Conservation (phyloP, 2,888 invertebrate species). For the Ernsta delagoae region DNA sequence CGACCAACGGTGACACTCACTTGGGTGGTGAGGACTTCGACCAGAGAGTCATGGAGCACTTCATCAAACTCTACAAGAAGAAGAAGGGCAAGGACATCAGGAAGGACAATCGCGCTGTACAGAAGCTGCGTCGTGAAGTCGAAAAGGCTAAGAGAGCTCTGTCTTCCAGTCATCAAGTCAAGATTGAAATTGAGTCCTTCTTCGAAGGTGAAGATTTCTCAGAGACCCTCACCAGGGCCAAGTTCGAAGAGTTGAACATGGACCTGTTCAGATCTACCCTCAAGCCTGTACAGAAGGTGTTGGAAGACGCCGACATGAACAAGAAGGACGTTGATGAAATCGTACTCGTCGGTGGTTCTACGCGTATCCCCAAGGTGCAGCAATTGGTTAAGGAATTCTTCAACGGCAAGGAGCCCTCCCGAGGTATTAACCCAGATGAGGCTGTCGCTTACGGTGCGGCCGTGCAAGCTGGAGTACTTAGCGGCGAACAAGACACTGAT, state of each 20-base stretch:
- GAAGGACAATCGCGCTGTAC: slow-evolving; percentile 97
- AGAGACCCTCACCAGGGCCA: slow-evolving; percentile 98
- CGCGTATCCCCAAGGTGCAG: slow-evolving; percentile 99
- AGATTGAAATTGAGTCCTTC: slow-evolving; percentile 99
- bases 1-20: slow-evolving; percentile 98
- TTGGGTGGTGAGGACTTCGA: slow-evolving; percentile 99
- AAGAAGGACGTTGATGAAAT: slow-evolving; percentile 99
- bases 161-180: slow-evolving; percentile 97
- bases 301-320: slow-evolving; percentile 99
- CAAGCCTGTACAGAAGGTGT: slow-evolving; percentile 97
- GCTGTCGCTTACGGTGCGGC: slow-evolving; percentile 99
- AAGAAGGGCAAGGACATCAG: slow-evolving; percentile 99
- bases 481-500: slow-evolving; percentile 98
- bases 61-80: slow-evolving; percentile 99
- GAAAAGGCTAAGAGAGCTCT: slow-evolving; percentile 99
- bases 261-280: slow-evolving; percentile 95
- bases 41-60: slow-evolving; percentile 99
- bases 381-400: slow-evolving; percentile 97
- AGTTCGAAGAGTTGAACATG: slow-evolving; percentile 99
- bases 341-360: slow-evolving; percentile 99
- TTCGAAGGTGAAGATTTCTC: slow-evolving; percentile 99
- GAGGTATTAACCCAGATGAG: slow-evolving; percentile 99
- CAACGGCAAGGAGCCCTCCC: slow-evolving; percentile 98
- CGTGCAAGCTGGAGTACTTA: slow-evolving; percentile 98
- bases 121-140: slow-evolving; percentile 98